Evolutionary conservation across 2,113 vertebrate species (phyloP).

Genomic region (Phocoena phocoena): DNA sequence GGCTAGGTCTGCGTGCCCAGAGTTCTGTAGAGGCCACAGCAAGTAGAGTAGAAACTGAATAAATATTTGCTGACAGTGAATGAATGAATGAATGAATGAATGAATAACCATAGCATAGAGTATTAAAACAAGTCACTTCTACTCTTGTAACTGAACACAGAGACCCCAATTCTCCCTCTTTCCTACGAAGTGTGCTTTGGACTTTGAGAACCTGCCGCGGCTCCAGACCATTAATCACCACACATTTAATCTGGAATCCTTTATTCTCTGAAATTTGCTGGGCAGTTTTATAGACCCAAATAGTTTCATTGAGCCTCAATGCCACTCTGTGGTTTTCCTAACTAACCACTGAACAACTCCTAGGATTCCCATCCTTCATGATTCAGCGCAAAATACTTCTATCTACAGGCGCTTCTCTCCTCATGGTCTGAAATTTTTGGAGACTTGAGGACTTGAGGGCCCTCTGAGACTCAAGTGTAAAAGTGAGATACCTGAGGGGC

Average conservation of each 20-base stretch:
- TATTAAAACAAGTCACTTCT: background rate
- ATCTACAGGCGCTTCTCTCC: background rate
- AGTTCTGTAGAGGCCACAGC: background rate
- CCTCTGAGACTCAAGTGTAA: background rate
- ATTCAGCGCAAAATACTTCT: background rate
- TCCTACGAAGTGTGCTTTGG: background rate
- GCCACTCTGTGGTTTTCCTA: background rate
- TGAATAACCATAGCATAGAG: background rate
- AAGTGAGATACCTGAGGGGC: background rate
- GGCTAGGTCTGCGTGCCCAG: background rate
- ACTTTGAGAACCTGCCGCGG: background rate
- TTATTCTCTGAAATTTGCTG: conserved; percentile 53
- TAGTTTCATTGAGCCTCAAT: background rate
- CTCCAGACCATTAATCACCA: background rate
- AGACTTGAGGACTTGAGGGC: background rate
- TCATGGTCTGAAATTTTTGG: background rate
- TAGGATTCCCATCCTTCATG: background rate
- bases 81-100: background rate
- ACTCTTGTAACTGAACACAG: background rate
- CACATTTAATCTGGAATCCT: background rate
- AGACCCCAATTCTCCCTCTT: background rate
- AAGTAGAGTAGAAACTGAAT: background rate
- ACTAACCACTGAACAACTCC: background rate
- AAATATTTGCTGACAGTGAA: background rate
- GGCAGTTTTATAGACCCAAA: conserved; percentile 14